Conservation (phyloP, 2,888 invertebrate genomes). For the Zonitis immaculata region DNA sequence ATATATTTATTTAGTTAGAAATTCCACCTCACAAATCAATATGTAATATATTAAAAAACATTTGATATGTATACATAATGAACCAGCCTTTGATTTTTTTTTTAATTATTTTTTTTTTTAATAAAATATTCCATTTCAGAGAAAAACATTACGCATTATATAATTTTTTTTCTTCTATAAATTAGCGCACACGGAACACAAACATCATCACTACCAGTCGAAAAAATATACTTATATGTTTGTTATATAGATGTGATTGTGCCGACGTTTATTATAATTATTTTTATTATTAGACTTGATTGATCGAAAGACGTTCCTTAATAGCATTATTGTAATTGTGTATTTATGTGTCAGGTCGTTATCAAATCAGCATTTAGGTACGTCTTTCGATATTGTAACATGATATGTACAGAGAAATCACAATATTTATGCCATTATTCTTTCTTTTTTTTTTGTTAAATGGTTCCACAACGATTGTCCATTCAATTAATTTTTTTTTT, state of each 20-base stretch:
- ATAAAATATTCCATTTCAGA: conserved; percentile 35
- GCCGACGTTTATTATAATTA: conserved; percentile 25
- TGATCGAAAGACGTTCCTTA: conserved; percentile 22
- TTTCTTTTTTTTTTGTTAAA: no score
- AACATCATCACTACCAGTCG: conserved; percentile 41
- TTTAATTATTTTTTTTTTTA: no score
- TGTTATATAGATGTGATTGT: conserved; percentile 41
- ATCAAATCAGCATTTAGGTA: conserved; percentile 34
- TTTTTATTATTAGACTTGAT: no score
- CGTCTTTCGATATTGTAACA: conserved; percentile 29
- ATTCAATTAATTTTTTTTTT: conserved; percentile 3
- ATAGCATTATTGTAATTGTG: conserved; percentile 30
- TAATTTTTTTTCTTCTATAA: conserved; percentile 31
- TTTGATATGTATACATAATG: conserved; percentile 44
- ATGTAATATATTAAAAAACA: conserved; percentile 35
- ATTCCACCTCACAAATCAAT: conserved; percentile 43
- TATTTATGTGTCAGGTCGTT: conserved; percentile 50
- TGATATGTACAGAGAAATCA: conserved; percentile 45
- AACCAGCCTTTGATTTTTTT: no score
- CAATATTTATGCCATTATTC: conserved; percentile 32
- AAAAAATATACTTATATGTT: conserved; percentile 27
- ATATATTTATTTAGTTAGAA: conserved; percentile 45
- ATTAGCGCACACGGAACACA: conserved; percentile 42
- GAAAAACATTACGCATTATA: no score
- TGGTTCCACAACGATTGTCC: conserved; percentile 18